Percentiles rank a stretch among this genome's conserved stretches.
Evolutionary conservation across 2,113 vertebrate genomes (phyloP).

Genomic region (Cranoglanis bouderius): DNA sequence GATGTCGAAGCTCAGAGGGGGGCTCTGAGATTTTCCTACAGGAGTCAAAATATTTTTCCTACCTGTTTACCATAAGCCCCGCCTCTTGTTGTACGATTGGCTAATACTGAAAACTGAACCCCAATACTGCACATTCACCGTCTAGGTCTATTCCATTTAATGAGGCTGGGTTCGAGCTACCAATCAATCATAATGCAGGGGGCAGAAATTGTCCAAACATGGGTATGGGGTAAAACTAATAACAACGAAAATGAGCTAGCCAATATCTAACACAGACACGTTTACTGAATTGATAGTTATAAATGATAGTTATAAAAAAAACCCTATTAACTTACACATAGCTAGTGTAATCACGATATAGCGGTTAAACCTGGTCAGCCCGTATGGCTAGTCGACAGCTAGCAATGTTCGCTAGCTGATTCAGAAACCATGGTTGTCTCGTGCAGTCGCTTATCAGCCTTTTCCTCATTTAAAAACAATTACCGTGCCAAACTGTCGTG

Average conservation of each 20-base stretch:
- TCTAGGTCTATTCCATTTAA: too few species aligned
- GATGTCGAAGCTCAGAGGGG: too few species aligned
- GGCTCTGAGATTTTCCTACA: too few species aligned
- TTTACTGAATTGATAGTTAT: background rate
- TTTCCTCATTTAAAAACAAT: background rate
- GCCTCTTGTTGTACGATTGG: background rate
- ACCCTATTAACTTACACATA: too few species aligned
- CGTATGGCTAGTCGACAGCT: background rate
- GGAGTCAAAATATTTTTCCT: background rate
- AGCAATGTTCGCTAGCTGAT: background rate
- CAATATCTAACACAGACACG: background rate
- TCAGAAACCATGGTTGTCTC: background rate
- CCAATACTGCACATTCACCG: background rate
- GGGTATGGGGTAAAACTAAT: background rate
- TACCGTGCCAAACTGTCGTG: slow-evolving; percentile 20
- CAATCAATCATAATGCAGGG: background rate
- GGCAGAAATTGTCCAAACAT: background rate
- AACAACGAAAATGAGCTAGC: background rate
- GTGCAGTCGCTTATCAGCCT: background rate
- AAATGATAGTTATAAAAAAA: background rate
- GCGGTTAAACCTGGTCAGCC: too few species aligned
- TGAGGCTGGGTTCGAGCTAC: background rate
- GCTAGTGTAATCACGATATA: background rate
- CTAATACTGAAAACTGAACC: too few species aligned
- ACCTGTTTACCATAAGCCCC: background rate